phyloP scores from a whole-genome alignment of 2,113 vertebrate species.

The Hippoglossus stenolepis region DNA sequence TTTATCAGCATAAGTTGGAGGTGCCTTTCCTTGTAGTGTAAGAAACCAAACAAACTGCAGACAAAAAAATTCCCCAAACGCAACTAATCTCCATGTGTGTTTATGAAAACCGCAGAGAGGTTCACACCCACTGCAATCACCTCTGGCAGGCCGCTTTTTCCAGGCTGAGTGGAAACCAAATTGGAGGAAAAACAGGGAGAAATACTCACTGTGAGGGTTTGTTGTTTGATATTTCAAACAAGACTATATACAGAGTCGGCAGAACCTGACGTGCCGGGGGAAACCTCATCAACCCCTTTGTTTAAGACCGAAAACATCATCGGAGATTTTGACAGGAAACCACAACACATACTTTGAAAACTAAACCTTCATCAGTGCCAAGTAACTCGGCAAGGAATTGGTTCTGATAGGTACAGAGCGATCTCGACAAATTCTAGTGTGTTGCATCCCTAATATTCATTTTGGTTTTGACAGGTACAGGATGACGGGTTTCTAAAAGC shows the following conservation, averaged over 20 bases:
- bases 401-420: not conserved
- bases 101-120: conserved; percentile 11
- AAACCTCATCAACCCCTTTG: no score
- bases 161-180: conserved; percentile 39
- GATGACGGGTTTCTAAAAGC: no score
- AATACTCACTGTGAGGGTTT: conserved; percentile 26
- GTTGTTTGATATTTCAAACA: no score
- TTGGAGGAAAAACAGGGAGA: conserved; percentile 25
- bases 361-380: not conserved
- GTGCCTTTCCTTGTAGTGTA: not conserved
- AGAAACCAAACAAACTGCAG: not conserved
- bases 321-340: not conserved
- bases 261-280: no score
- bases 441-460: no score
- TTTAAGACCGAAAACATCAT: no score
- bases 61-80: conserved; percentile 19
- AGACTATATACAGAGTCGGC: no score
- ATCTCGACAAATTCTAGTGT: no score
- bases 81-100: conserved; percentile 28
- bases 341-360: not conserved
- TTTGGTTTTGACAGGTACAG: not conserved
- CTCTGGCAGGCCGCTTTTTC: conserved; percentile 39
- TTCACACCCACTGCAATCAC: conserved; percentile 47
- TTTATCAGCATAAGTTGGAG: not conserved
- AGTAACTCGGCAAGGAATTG: not conserved